These are phyloP conservation scores for Entomobrya multifasciata DNA, from an alignment of 2,888 invertebrate species.

Conservation along the genomic window DNA sequence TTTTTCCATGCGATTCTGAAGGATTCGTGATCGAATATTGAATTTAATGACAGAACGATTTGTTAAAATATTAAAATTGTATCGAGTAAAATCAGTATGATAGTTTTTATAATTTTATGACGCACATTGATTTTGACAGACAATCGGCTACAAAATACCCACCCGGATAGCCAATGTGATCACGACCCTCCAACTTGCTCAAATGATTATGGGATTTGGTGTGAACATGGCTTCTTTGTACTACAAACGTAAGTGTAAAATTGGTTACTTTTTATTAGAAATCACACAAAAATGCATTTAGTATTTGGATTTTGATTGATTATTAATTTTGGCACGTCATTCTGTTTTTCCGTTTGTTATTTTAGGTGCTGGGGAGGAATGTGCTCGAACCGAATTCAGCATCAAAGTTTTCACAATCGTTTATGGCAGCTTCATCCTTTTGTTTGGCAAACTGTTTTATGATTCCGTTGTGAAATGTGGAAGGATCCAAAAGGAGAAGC, in stretches of 20 bases:
- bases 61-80: no score
- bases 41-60: no score
- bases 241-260: constrained; percentile 9
- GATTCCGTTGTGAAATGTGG: constrained; percentile 38
- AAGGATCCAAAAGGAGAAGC: neutral
- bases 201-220: constrained; percentile 48
- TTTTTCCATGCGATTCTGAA: no score
- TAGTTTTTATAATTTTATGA: neutral
- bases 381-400: constrained; percentile 7
- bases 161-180: constrained; percentile 21
- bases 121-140: neutral
- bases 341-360: neutral
- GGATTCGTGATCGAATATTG: no score
- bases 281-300: neutral
- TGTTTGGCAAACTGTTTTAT: constrained; percentile 51
- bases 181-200: constrained; percentile 43
- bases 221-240: constrained; percentile 15
- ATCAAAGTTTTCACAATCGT: constrained; percentile 26
- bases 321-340: neutral
- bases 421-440: constrained; percentile 24
- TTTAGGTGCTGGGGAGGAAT: constrained; percentile 44
- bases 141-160: constrained; percentile 13
- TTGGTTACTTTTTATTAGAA: neutral
- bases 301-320: neutral
- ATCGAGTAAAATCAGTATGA: no score